phyloP scores from a whole-genome alignment of 2,888 invertebrate species.

The Cremastinae sp. region DNA sequence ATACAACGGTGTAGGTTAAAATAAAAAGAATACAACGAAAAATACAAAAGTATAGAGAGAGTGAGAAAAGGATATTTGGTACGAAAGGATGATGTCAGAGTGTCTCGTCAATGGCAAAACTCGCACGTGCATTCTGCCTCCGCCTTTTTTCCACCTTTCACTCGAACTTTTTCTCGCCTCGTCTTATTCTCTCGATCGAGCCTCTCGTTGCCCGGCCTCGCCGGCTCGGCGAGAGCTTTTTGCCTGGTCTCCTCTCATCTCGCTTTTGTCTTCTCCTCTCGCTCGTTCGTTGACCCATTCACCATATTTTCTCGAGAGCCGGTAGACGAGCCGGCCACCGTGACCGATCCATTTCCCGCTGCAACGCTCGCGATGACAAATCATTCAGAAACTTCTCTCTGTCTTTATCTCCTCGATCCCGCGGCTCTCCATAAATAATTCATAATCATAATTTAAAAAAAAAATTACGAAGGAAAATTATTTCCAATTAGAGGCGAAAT shows the following conservation, averaged over 20 bases:
- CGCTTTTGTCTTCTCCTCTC: slow-evolving; percentile 11
- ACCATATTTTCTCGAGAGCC: slow-evolving; percentile 56
- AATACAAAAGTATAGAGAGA: too few relatives aligned
- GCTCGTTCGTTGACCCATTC: slow-evolving; percentile 56
- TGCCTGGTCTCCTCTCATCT: slow-evolving; percentile 8
- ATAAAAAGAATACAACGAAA: too few relatives aligned
- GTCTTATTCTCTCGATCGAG: slow-evolving; percentile 42
- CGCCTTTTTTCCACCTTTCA: slow-evolving; percentile 39
- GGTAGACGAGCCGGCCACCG: slow-evolving; percentile 33
- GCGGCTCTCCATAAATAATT: not conserved
- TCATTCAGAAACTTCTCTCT: not conserved
- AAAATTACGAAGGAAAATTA: too few relatives aligned
- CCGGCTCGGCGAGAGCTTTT: too few relatives aligned
- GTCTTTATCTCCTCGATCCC: not conserved
- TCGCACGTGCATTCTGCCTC: slow-evolving; percentile 25
- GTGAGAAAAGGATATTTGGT: slow-evolving; percentile 52
- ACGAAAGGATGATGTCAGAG: slow-evolving; percentile 41
- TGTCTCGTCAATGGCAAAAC: slow-evolving; percentile 43
- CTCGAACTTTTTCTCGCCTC: slow-evolving; percentile 46
- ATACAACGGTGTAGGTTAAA: too few relatives aligned
- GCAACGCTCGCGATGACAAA: slow-evolving; percentile 31
- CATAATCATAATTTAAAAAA: too few relatives aligned
- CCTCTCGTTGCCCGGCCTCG: too few relatives aligned
- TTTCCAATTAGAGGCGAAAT: too few relatives aligned
- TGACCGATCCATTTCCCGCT: slow-evolving; percentile 55